Evolutionary conservation across 2,888 invertebrate species (phyloP).

Genomic region (Sinodicranocentrus sp.): DNA sequence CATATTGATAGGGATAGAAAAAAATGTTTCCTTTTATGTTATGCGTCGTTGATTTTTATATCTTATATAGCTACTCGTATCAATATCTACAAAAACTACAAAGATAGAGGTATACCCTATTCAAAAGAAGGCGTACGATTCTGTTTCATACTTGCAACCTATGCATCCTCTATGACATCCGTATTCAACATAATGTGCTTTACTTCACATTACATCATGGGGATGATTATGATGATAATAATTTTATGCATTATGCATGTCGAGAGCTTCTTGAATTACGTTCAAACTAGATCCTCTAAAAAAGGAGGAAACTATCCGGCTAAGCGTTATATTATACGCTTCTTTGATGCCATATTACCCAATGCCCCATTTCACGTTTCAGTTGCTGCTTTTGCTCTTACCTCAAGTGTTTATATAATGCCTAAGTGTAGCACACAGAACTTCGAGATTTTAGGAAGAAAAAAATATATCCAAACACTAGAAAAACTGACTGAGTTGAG

Average conservation of each 20-base stretch:
- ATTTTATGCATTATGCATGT: slow-evolving; percentile 66
- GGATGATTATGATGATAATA: slow-evolving; percentile 65
- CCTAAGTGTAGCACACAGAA: too few relatives aligned
- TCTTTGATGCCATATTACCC: slow-evolving; percentile 59
- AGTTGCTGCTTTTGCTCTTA: slow-evolving; percentile 26
- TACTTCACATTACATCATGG: slow-evolving; percentile 41
- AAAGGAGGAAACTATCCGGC: slow-evolving; percentile 61
- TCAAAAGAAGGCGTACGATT: slow-evolving; percentile 2
- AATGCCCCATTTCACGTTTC: slow-evolving; percentile 67
- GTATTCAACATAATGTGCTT: too few relatives aligned
- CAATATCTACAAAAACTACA: slow-evolving; percentile 18
- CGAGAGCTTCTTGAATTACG: slow-evolving; percentile 66
- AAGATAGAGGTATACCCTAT: slow-evolving; percentile 16
- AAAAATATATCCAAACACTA: too few relatives aligned
- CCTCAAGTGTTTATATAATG: too few relatives aligned
- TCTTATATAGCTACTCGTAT: slow-evolving; percentile 1
- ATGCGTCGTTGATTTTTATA: slow-evolving; percentile 66
- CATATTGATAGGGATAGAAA: slow-evolving; percentile 78
- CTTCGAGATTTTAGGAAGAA: too few relatives aligned
- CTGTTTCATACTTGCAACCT: slow-evolving; percentile 45
- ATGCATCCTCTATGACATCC: too few relatives aligned
- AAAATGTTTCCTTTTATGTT: slow-evolving; percentile 57
- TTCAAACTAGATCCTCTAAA: slow-evolving; percentile 24
- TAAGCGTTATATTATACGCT: slow-evolving; percentile 59
- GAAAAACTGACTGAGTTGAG: too few relatives aligned